Percentiles rank a stretch among this genome's conserved stretches.
Conservation (phyloP, 1,140 invertebrate species). For the Oscheius sp. region DNA sequence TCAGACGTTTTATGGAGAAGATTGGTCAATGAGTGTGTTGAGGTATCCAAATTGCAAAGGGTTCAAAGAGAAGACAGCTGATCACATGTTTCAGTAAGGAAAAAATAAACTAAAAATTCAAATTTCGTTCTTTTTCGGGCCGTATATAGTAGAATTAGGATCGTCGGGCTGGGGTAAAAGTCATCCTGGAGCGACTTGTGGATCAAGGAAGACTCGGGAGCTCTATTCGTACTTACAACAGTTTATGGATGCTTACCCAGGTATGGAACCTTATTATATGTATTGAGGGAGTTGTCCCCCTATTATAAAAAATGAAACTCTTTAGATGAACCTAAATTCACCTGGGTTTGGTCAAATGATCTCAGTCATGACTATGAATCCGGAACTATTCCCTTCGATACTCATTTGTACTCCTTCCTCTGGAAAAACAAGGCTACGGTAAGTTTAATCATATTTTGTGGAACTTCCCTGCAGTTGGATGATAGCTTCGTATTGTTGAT, state of each 20-base stretch:
- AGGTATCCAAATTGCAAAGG: not conserved
- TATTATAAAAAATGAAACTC: not conserved
- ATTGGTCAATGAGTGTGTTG: not conserved
- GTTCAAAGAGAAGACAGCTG: not conserved
- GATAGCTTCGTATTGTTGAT: constrained; percentile 34
- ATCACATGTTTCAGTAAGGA: not conserved
- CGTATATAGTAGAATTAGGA: not conserved
- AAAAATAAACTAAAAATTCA: not conserved
- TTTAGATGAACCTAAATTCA: constrained; percentile 27
- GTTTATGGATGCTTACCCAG: not conserved
- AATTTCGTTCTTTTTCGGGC: not conserved
- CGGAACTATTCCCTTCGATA: constrained; percentile 3
- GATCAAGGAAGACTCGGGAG: not conserved
- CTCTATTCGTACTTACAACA: not conserved
- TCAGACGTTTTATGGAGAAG: not conserved
- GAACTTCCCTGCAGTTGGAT: too few relatives aligned
- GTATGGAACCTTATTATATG: too few relatives aligned
- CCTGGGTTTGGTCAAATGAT: constrained; percentile 16
- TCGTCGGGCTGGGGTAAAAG: not conserved
- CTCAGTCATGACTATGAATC: constrained; percentile 20
- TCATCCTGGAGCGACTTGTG: too few relatives aligned
- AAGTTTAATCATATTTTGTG: too few relatives aligned
- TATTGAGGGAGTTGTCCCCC: too few relatives aligned
- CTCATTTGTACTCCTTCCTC: constrained; percentile 7
- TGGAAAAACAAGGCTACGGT: not conserved